Base-by-base conservation (phyloP, 2,797 vertebrate genomes). In the Enoplosus armatus region DNA sequence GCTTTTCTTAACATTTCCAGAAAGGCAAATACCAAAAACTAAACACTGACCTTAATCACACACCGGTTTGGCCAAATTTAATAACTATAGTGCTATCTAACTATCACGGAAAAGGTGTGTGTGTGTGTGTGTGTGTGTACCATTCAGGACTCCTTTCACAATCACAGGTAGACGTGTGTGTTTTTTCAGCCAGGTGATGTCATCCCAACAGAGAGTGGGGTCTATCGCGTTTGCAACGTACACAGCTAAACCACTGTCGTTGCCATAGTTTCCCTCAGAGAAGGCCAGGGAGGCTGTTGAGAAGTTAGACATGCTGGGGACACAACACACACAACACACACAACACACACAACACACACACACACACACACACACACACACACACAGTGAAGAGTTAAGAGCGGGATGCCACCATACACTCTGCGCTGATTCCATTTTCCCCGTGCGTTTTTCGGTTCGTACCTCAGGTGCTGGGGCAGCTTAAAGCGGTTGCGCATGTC, bases 381-480 rank as follows among this genome's bases (percentile, higher is more conserved):
- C 53, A 76, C 54, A 51, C 31, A 56, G 1, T 29, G 20, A 51
- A 6, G 26, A 12, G 16, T 66, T 35, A 22, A n/a, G 8, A 33
- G 4, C 27, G 6, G 8, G 29, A 26, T 9, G 47, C 8, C 20
- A 24, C 11, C 31, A 9, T n/a, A 20, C 5, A 37, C 27, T 3
- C 20, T 27, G 7, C 20, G 1, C 22, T 59, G 12, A 55, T 58
- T 22, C 4, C 27, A 43, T 10, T 1, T 14, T 8, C 33, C n/a
- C 33, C 0, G 10, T 24, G 3, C 14, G 59, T 7, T n/a, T 51
- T 59, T 48, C 72, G 51, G 47, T 56, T 87, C 82, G 75, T 95
- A 99, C 98, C 97, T 97, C 88, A 99, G 96, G 82, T 99, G 97
- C 0, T 95, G 85, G n/a, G 97, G 97, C 15, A 99, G 95, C 79